phyloP scores from a whole-genome alignment of 1,140 invertebrate genomes.

The Tetraneura akinire region DNA sequence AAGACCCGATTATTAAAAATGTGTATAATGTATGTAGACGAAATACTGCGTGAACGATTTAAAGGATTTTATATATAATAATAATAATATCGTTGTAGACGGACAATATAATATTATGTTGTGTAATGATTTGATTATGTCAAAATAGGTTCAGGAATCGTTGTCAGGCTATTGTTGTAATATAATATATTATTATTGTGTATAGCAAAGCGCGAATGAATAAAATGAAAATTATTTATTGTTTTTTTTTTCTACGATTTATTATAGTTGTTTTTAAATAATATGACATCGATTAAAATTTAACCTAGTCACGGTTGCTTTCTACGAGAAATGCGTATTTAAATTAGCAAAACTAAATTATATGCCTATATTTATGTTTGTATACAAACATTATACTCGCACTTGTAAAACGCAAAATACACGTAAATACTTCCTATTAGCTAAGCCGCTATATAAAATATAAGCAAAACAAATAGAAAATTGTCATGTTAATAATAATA shows the following conservation, averaged over 20 bases:
- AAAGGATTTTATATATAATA: background rate
- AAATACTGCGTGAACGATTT: constrained; percentile 12
- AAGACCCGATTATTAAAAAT: background rate
- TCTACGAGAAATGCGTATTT: constrained; percentile 1
- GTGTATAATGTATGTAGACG: background rate
- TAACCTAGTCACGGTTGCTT: constrained; percentile 5
- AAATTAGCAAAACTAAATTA: background rate
- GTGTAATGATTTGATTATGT: background rate
- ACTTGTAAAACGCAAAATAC: background rate
- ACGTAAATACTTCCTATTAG: too few species aligned
- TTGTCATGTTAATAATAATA: too few species aligned
- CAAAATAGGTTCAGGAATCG: constrained; percentile 13
- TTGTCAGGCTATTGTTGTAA: too few species aligned
- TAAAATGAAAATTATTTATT: too few species aligned
- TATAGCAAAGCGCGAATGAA: background rate
- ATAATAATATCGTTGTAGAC: background rate
- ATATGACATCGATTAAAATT: constrained; percentile 4
- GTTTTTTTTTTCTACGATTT: too few species aligned
- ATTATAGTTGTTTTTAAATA: constrained; percentile 14
- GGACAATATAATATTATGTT: background rate
- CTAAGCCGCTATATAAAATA: background rate
- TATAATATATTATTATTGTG: background rate
- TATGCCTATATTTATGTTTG: background rate
- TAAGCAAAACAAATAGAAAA: background rate
- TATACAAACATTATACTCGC: too few species aligned